Evolutionary conservation across 2,888 invertebrate genomes (phyloP), one percentile per base, ranked within the genome.

Genomic region (Alloplasta piceator): DNA sequence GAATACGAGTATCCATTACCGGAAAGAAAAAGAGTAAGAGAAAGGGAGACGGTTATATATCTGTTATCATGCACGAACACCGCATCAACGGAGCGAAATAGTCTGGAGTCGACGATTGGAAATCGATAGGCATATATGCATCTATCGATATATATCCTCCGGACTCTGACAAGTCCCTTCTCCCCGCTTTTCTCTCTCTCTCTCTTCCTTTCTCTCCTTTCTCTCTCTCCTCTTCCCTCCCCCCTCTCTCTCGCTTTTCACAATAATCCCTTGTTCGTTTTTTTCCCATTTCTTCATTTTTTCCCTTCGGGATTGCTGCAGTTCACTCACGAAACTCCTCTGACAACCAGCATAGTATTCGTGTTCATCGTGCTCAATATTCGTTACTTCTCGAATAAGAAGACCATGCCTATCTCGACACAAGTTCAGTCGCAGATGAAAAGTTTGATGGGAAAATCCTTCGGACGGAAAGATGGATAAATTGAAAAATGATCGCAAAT

Each of bases 11-110:
- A 80, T 83, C 80, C 81, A 84, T 85, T 83, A 73, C 83, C 68
- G 75, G 36, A 50, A 48, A 48, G 46, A 58, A 26, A 66, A 60
- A 60, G 50, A 58, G 50, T 48, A 39, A 66, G 48, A 56, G 64
- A 46, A 36, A 41, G 26, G 26, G 48, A 56, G 36, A 41, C 60
- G n/a, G 74, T 61, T 68, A 79, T 83, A 76, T 84, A 83, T 81
- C 82, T 80, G 83, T 85, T 84, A 77, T 83, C 80, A 83, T 85
- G 85, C 79, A 83, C 83, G 82, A 81, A 73, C 64, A 75, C 70
- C 81, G 78, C 82, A 74, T 76, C 78, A 75, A 64, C 73, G 75
- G 78, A 60, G 60, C 70, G 66, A 70, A 71, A 82, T 74, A 84
- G 83, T 84, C 75, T 68, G 82, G 82, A 83, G 80, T 75, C 81